phyloP scores from a whole-genome alignment of 1,140 invertebrate species.

The Pseudachorutes palmiensis region DNA sequence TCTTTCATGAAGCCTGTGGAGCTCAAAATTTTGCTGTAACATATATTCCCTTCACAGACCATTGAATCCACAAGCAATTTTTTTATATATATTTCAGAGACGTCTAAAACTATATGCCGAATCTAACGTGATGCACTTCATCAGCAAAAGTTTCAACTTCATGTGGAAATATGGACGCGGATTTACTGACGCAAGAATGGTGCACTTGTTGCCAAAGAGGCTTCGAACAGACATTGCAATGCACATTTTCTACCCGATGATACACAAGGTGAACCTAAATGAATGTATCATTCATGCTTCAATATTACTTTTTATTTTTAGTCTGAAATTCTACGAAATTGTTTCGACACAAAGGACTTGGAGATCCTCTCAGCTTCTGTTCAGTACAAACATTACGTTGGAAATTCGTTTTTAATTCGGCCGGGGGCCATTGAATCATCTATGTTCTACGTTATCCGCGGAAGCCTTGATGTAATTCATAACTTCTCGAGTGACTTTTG shows the following conservation, averaged over 20 bases:
- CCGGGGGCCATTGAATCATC: background rate
- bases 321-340: constrained; percentile 17
- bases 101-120: constrained; percentile 7
- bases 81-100: constrained; percentile 12
- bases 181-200: constrained; percentile 17
- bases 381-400: constrained; percentile 12
- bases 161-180: constrained; percentile 16
- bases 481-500: too few species aligned
- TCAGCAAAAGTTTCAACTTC: constrained; percentile 17
- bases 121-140: background rate
- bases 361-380: background rate
- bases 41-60: background rate
- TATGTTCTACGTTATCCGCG: constrained; percentile 12
- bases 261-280: constrained; percentile 8
- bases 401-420: constrained; percentile 19
- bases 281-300: background rate
- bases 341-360: constrained; percentile 6
- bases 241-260: constrained; percentile 15
- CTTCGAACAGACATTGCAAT: constrained; percentile 11
- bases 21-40: constrained; percentile 18
- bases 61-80: background rate
- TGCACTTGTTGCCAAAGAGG: constrained; percentile 8
- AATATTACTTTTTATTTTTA: constrained; percentile 15
- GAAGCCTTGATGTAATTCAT: constrained; percentile 18
- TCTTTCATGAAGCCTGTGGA: constrained; percentile 23